These are phyloP conservation scores for Vesta saturnalis DNA, from an alignment of 2,888 invertebrate species.

Conservation along the genomic window DNA sequence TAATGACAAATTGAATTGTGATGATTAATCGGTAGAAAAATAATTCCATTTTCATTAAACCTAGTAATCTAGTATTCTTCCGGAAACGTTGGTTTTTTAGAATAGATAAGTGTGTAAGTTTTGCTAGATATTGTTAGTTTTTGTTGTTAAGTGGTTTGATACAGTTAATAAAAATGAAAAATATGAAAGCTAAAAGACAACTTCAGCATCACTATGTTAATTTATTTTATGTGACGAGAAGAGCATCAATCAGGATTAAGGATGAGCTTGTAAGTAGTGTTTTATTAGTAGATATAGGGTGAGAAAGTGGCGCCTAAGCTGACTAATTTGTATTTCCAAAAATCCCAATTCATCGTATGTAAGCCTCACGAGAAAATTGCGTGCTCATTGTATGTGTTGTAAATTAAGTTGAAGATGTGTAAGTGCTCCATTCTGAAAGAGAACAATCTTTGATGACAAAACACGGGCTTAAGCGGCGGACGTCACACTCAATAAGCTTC, in stretches of 20 bases:
- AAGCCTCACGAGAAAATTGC: too few relatives aligned
- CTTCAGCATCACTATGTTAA: constrained; percentile 4
- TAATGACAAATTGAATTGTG: not conserved
- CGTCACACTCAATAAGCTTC: too few relatives aligned
- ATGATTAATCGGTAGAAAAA: constrained; percentile 4
- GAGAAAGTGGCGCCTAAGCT: not conserved
- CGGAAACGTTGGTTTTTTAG: constrained; percentile 9
- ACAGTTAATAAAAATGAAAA: constrained; percentile 9
- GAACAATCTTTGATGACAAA: too few relatives aligned
- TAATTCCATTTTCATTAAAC: constrained; percentile 6
- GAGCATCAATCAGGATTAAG: not conserved
- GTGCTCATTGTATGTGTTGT: too few relatives aligned
- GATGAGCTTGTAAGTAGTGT: constrained; percentile 15
- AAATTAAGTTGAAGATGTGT: too few relatives aligned
- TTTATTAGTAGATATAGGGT: not conserved
- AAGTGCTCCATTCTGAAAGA: too few relatives aligned
- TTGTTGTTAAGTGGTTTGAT: not conserved
- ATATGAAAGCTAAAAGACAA: not conserved
- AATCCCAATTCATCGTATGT: too few relatives aligned
- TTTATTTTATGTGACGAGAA: constrained; percentile 6
- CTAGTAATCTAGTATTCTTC: not conserved
- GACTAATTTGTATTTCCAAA: too few relatives aligned
- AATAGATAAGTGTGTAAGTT: too few relatives aligned
- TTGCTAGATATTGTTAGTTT: too few relatives aligned
- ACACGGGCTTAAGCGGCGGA: too few relatives aligned